Evolutionary conservation across 2,888 invertebrate species (phyloP), one percentile per base, ranked within the genome.

Genomic region (Apodemia mormo): DNA sequence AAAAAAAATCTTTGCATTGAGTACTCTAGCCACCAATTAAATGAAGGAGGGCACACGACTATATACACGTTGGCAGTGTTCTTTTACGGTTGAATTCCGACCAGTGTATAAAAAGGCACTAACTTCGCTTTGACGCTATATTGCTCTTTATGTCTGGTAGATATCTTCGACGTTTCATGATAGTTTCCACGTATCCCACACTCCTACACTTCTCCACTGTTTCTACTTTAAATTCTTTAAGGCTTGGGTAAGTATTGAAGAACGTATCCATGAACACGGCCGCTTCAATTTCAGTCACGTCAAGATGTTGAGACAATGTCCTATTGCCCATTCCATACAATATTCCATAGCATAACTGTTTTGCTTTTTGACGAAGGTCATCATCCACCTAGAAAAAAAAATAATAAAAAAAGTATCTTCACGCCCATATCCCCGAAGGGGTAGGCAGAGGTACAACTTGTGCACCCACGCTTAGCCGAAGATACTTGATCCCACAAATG

Each of bases 271-370:
- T 96, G 86, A 99, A 97, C 68, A 94, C 91, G 3, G 93, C 93
- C 0, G 99, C 99, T 79, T 98, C 97, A 66, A 95, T 91, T 85
- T 97, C 97, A 0, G 95, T 94, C 10, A 98, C 95, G 70, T 95
- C 95, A 52, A 99, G 92, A 74, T 96, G 95, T 72, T 97, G 96
- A 0, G 97, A 95, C 45, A 99, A 91, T 0, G 97, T 95, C 80
- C 95, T 96, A 71, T 95, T 94, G 2, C 99, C 98, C 96, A 99
- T 99, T 8, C 99, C 99, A 85, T 99, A 99, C 71, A 99, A 96
- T 80, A 99, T 98, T 7, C 98, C 99, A 88, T 99, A 99, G 84
- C 98, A 98, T 45, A 99, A 95, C 89, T 98, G 96, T 87, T 99
- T 98, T 5, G 98, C 97, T 81, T 96, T 96, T 81, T 98, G 97